Conservation (phyloP, 2,888 invertebrate species). For the Punctoribates punctum region DNA sequence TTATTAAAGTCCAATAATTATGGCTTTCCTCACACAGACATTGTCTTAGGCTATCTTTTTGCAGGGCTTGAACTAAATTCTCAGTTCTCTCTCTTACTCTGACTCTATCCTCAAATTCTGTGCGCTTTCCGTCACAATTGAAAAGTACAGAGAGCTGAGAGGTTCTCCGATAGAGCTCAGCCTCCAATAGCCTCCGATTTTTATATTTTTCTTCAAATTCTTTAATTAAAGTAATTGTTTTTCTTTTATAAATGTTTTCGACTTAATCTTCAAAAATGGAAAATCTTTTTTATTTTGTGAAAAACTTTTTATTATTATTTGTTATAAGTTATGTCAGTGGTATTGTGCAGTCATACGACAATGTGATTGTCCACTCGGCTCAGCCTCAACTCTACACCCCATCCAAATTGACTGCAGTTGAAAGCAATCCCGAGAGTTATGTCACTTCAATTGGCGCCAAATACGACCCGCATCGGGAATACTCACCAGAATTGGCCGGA, state of each 20-base stretch:
- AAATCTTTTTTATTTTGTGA: neutral
- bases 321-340: neutral
- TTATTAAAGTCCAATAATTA: conserved; percentile 34
- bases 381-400: neutral
- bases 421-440: neutral
- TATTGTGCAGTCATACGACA: neutral
- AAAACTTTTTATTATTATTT: neutral
- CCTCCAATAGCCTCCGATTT: neutral
- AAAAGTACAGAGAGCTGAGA: neutral
- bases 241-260: neutral
- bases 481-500: conserved; percentile 40
- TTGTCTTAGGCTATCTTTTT: neutral
- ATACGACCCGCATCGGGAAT: conserved; percentile 39
- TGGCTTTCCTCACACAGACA: neutral
- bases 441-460: neutral
- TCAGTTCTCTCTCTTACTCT: conserved; percentile 6
- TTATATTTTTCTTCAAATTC: neutral
- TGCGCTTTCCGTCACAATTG: conserved; percentile 24
- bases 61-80: conserved; percentile 28
- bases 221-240: neutral
- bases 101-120: neutral
- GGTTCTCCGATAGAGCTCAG: neutral
- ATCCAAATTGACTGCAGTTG: neutral
- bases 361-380: neutral
- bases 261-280: neutral